Evolutionary conservation across 1,140 invertebrate genomes (phyloP), one percentile per base, ranked within the genome.

Genomic region (Helicoverpa armigera): DNA sequence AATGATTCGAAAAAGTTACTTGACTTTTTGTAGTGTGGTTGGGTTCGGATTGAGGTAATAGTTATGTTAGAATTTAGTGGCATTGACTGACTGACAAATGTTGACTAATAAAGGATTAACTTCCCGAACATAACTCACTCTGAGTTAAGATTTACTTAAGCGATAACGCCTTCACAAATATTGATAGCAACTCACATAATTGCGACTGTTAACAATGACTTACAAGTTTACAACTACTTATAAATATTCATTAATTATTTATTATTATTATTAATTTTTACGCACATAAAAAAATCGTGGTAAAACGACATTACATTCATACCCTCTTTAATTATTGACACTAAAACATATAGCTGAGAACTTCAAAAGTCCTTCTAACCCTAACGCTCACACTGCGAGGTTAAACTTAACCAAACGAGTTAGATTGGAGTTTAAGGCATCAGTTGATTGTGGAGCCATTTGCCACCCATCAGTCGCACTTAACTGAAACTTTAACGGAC

Each of bases 401-500:
- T 58, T 58, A 69, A 23, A 56, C 70, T 73, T 43, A 65, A 50
- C 48, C 61, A 77, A 54, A 29, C n/a, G 35, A 70, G 50, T 70
- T 70, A 70, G 48, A 70, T 29, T 53, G 48, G n/a, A 77, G 50
- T 54, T 77, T 63, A 77, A 65, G 9, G 48, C 48, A 54, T 67
- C 61, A 53, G 48, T 51, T 63, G 75, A 77, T 77, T 67, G 61
- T 77, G 16, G 75, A n/a, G 63, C 61, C 75, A 43, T 77, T 77
- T 67, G 75, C 60, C 9, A 65, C 50, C 60, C 75, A 77, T 77
- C 75, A 77, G 75, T 77, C 75, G 75, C 61, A 77, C 48, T 77
- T 77, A 77, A 77, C 75, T 23, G 29, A 31, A 77, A 77, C 60
- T 77, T 77, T 48, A 67, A 29, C 48, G 50, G 29, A n/a, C 35